Base-by-base conservation (phyloP, 2,888 invertebrate species). In the Andrena marginata region DNA sequence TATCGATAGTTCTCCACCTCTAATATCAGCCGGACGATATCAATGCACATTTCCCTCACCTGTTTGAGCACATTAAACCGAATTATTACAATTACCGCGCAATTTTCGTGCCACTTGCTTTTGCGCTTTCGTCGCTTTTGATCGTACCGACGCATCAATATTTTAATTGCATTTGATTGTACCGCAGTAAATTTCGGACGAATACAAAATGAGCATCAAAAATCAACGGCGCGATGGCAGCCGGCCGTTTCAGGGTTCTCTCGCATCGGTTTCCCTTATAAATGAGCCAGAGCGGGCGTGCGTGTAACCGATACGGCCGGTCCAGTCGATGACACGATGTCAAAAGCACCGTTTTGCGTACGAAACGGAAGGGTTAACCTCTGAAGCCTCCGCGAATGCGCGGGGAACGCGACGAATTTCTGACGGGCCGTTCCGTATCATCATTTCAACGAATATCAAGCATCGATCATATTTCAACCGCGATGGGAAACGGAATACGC, bases 291-390 rank as follows among this genome's bases (percentile, higher is more conserved):
- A 74, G 85, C 71, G 71, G 26, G 23, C 75, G 68, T 51, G 72
- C 71, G 84, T 77, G 85, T 87, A 86, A 85, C 86, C 87, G 86
- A 86, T 86, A 82, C 85, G 79, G 73, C 78, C 75, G 62, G 80
- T 23, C 4, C 56, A 56, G 56, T 77, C 77, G 82, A 86, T 85
- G 85, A 87, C 82, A 78, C 88, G 78, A 78, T 63, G 84, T 80
- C 89, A 84, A 84, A 90, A 89, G 90, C 90, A 65, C 88, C 79
- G 82, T 82, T 87, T 80, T 80, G 65, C 83, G 84, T 82, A 85
- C 79, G 84, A 72, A 86, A 84, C 80, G 73, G 76, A 85, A 72
- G 88, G 88, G 80, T 86, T 85, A 89, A 87, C 90, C 87, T 67
- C 82, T 63, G 62, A 73, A 68, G 80, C 88, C 82, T 71, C 64